Conservation (phyloP, 2,888 invertebrate genomes). For the Protophormia terraenovae region DNA sequence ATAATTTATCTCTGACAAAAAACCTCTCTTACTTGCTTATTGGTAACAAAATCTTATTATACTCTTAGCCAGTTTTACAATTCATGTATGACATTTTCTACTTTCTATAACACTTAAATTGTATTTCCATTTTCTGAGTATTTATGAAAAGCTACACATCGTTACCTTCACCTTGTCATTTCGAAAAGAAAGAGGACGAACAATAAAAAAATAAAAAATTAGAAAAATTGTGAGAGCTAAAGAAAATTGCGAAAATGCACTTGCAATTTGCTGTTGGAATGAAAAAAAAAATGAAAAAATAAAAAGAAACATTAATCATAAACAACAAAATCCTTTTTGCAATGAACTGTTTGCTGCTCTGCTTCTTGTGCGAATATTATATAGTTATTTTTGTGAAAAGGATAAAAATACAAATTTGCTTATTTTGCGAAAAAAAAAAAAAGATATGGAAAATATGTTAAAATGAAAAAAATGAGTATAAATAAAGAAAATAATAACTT, state of each 20-base stretch:
- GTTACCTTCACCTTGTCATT: slow-evolving; percentile 56
- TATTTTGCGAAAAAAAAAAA: background rate
- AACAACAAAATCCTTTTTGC: slow-evolving; percentile 44
- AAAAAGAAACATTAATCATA: slow-evolving; percentile 43
- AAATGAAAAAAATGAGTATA: background rate
- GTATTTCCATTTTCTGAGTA: background rate
- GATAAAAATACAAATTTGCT: slow-evolving; percentile 5
- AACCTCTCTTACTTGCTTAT: background rate
- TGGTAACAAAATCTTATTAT: background rate
- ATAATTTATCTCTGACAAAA: slow-evolving; percentile 12
- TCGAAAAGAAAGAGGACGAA: background rate
- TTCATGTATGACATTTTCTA: background rate
- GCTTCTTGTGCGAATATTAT: background rate
- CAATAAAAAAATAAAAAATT: background rate
- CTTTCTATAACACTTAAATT: background rate
- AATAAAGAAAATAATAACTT: slow-evolving; percentile 16
- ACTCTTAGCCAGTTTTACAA: background rate
- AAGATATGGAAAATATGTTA: background rate
- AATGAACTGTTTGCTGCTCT: slow-evolving; percentile 14
- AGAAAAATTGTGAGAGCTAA: background rate
- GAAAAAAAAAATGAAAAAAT: background rate
- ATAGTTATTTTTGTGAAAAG: slow-evolving; percentile 6
- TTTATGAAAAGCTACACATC: slow-evolving; percentile 15
- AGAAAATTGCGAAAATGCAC: slow-evolving; percentile 25
- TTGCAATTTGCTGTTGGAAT: slow-evolving; percentile 19